Conservation (phyloP, 2,888 invertebrate genomes). For the Dasysyrphus albostriatus region DNA sequence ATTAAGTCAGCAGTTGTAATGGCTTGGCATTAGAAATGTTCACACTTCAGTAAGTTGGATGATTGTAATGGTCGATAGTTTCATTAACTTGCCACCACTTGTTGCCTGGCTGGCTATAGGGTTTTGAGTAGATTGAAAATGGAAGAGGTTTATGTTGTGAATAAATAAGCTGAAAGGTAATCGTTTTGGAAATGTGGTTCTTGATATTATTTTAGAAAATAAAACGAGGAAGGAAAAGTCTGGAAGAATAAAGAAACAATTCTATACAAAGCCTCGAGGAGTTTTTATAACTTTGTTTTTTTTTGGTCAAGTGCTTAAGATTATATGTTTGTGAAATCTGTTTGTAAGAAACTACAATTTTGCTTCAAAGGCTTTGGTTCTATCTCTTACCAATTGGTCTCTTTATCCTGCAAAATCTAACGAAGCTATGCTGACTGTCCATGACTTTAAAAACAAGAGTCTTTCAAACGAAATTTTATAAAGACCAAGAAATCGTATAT, state of each 20-base stretch:
- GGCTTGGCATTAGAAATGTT: conserved; percentile 55
- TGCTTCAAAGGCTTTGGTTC: no score
- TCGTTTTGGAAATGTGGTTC: not conserved
- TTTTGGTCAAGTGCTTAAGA: not conserved
- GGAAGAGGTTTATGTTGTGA: not conserved
- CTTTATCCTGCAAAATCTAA: no score
- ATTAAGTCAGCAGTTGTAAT: conserved; percentile 40
- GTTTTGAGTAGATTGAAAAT: not conserved
- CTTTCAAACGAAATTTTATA: no score
- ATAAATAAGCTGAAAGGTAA: conserved; percentile 25
- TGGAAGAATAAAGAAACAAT: not conserved
- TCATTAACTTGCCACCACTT: conserved; percentile 8
- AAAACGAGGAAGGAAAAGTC: not conserved
- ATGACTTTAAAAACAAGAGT: no score
- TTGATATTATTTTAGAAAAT: not conserved
- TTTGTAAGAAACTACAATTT: no score
- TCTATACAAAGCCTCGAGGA: not conserved
- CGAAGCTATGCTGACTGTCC: no score
- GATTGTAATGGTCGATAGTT: conserved; percentile 32
- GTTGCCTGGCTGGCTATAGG: not conserved
- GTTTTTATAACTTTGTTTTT: not conserved
- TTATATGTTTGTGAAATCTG: no score
- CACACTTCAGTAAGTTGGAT: conserved; percentile 59
- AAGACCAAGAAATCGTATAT: no score
- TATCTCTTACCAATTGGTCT: no score